A percentile compares a stretch with the other conserved stretches of the same genome.
Conservation (phyloP, 2,797 vertebrate genomes). For the Chromobotia macracanthus region DNA sequence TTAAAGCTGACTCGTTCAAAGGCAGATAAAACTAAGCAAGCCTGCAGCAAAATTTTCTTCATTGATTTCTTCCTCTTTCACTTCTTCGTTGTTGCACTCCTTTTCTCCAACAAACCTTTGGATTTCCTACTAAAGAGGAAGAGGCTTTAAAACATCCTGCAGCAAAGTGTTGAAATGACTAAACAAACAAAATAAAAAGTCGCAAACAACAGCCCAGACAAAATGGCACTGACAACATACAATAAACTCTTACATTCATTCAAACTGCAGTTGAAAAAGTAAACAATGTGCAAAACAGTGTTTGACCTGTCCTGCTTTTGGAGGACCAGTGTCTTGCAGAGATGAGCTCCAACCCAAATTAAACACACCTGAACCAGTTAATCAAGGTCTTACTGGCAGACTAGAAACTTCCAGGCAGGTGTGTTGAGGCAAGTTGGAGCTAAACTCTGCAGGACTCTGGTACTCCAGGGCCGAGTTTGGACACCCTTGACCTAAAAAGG, state of each 20-base stretch:
- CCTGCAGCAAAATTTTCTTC: conserved; percentile 80
- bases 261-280: conserved; percentile 2
- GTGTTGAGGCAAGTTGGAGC: too few species aligned
- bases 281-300: not conserved
- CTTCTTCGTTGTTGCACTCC: conserved; percentile 65
- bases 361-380: too few species aligned
- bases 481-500: too few species aligned
- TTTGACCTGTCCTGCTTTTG: not conserved
- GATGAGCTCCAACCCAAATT: too few species aligned
- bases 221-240: not conserved
- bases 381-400: too few species aligned
- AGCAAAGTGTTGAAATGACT: conserved; percentile 59
- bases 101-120: conserved; percentile 51
- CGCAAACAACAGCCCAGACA: not conserved
- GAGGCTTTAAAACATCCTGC: conserved; percentile 36
- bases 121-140: conserved; percentile 56
- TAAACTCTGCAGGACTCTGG: too few species aligned
- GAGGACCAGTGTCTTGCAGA: too few species aligned
- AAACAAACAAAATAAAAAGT: conserved; percentile 62
- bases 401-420: too few species aligned
- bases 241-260: not conserved
- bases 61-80: conserved; percentile 78
- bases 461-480: too few species aligned
- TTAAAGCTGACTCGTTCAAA: conserved; percentile 87
- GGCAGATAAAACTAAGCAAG: conserved; percentile 82